phyloP scores from a whole-genome alignment of 2,113 vertebrate species.

The Phyllostomus hastatus region DNA sequence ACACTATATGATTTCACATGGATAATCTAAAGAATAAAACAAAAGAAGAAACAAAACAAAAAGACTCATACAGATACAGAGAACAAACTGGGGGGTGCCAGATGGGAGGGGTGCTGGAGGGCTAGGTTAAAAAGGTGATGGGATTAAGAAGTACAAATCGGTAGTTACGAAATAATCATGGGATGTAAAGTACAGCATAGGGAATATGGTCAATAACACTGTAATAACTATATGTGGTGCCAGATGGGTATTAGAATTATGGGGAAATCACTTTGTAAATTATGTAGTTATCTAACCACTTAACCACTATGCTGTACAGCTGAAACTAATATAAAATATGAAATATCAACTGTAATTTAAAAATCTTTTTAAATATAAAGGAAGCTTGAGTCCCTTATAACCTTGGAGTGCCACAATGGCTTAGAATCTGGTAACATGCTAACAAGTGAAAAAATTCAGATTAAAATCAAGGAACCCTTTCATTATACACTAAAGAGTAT shows the following conservation, averaged over 20 bases:
- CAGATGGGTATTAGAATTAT: not conserved
- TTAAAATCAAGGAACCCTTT: not conserved
- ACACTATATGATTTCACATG: no score
- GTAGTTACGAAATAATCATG: not conserved
- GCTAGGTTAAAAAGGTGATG: no score
- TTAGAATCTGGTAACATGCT: not conserved
- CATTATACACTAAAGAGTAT: not conserved
- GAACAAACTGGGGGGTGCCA: no score
- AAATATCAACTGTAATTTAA: not conserved
- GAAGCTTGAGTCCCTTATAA: not conserved
- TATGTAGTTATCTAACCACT: not conserved
- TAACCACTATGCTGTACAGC: not conserved
- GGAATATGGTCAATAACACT: not conserved
- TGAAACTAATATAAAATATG: not conserved
- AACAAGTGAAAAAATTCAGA: not conserved
- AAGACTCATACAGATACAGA: no score
- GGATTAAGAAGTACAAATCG: no score
- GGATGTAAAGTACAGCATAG: not conserved
- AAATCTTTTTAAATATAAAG: not conserved
- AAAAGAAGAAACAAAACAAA: no score
- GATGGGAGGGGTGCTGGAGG: no score
- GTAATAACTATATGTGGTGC: not conserved
- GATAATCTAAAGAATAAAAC: no score
- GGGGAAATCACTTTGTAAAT: not conserved
- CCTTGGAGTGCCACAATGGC: not conserved